Conservation (phyloP, 2,888 invertebrate species). For the Agapostemon virescens region DNA sequence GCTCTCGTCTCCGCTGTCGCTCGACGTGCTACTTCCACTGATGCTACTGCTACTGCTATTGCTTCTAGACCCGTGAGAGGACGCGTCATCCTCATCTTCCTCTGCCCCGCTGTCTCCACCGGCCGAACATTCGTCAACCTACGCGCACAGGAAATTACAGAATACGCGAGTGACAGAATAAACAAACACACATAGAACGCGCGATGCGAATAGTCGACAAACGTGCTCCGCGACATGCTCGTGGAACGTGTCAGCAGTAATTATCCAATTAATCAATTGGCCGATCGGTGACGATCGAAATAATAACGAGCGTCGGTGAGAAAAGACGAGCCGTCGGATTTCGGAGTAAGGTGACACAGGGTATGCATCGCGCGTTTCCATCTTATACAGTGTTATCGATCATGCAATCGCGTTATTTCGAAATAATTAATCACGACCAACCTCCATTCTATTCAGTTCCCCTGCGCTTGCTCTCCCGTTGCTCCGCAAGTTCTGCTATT, state of each 20-base stretch:
- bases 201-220: neutral
- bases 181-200: neutral
- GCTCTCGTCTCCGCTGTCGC: conserved; percentile 77
- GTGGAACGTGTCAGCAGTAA: neutral
- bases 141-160: neutral
- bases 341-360: conserved; percentile 24
- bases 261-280: conserved; percentile 23
- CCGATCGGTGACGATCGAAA: conserved; percentile 3
- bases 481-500: conserved; percentile 13
- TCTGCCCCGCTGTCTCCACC: conserved; percentile 78
- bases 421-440: conserved; percentile 62
- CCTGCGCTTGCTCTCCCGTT: conserved; percentile 44
- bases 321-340: conserved; percentile 7
- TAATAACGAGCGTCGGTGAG: conserved; percentile 9
- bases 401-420: conserved; percentile 40
- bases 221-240: too few species aligned
- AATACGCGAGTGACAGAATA: neutral
- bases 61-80: conserved; percentile 73
- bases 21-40: conserved; percentile 74
- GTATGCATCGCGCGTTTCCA: conserved; percentile 20
- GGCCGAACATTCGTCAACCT: conserved; percentile 79
- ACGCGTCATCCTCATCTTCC: conserved; percentile 79
- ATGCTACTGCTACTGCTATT: conserved; percentile 76
- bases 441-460: conserved; percentile 67
- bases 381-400: conserved; percentile 42